Evolutionary conservation across 1,140 invertebrate species (phyloP), one percentile per base, ranked within the genome.

Genomic region (Aphidius gifuensis): DNA sequence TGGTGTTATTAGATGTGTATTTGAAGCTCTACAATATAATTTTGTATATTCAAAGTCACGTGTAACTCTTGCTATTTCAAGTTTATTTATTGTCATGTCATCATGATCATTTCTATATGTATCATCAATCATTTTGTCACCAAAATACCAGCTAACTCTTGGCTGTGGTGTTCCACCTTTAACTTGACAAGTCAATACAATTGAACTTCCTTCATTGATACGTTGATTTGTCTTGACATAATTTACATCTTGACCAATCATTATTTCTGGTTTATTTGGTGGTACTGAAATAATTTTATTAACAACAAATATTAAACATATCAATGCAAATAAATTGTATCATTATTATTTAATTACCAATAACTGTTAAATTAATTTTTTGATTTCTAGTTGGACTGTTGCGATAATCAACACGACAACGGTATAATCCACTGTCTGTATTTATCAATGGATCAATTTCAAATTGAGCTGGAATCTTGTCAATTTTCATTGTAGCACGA

Each of bases 201-300:
- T 75, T 60, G 84, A 81, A 65, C 85, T 83, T n/a, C 84, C 87
- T 73, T 94, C 92, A 71, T 92, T 87, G 4, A 32, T 32, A 32
- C 23, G 23, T 72, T 91, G 91, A 47, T 92, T 83, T 39, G 87
- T 85, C 62, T 88, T 88, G 68, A 86, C 85, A 70, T 90, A 82
- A 63, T 83, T 84, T 56, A 87, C 83, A 32, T 87, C 85, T 83
- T 84, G 85, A 68, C 87, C 82, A 75, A 92, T 90, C 67, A 91
- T 85, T 72, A 95, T 91, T 66, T 90, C 86, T 46, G 92, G 91
- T 69, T 87, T 86, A 68, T 90, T 88, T 7, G 92, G 92, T 67
- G 91, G 91, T 69, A 94, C 92, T 94, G 85, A n/a, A 63, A 50
- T 49, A 40, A 1, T 48, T 16, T 16, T 45, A 43, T 50, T n/a